Evolutionary conservation across 2,888 invertebrate genomes (phyloP).

Genomic region (Pherbina coryleti): DNA sequence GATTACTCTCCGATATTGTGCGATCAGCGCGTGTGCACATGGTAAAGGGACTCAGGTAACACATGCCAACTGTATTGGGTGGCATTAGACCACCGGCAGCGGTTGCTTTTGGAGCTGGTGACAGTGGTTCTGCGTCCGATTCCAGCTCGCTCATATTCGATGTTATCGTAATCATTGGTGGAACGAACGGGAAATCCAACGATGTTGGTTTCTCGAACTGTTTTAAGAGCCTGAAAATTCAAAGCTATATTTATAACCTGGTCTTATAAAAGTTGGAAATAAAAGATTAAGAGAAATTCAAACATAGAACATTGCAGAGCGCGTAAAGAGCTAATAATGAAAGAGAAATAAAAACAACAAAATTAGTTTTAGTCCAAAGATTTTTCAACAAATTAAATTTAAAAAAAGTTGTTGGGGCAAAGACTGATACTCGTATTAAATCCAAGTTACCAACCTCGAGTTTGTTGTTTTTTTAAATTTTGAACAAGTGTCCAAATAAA

Average conservation of each 20-base stretch:
- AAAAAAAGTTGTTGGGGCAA: too few species aligned
- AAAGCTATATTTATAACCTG: background rate
- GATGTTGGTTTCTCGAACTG: constrained; percentile 76
- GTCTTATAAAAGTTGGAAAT: background rate
- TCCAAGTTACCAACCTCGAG: too few species aligned
- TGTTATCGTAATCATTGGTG: constrained; percentile 81
- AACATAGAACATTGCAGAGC: background rate
- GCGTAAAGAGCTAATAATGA: too few species aligned
- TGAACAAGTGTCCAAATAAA: too few species aligned
- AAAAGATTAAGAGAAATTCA: background rate
- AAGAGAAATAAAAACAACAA: too few species aligned
- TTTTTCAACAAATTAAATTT: too few species aligned
- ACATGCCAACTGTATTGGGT: constrained; percentile 73
- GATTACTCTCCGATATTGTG: constrained; percentile 85
- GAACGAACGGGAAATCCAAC: constrained; percentile 74
- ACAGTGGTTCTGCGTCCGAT: constrained; percentile 79
- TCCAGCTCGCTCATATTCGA: constrained; percentile 82
- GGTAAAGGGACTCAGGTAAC: constrained; percentile 83
- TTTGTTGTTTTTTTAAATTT: too few species aligned
- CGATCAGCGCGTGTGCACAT: constrained; percentile 80
- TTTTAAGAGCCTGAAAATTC: constrained; percentile 72
- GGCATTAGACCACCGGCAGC: constrained; percentile 64
- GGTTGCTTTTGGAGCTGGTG: constrained; percentile 72
- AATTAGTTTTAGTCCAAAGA: too few species aligned
- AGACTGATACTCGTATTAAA: too few species aligned